Evolutionary conservation across 2,888 invertebrate species (phyloP), one percentile per base, ranked within the genome.

Genomic region (Chloromyia formosa): DNA sequence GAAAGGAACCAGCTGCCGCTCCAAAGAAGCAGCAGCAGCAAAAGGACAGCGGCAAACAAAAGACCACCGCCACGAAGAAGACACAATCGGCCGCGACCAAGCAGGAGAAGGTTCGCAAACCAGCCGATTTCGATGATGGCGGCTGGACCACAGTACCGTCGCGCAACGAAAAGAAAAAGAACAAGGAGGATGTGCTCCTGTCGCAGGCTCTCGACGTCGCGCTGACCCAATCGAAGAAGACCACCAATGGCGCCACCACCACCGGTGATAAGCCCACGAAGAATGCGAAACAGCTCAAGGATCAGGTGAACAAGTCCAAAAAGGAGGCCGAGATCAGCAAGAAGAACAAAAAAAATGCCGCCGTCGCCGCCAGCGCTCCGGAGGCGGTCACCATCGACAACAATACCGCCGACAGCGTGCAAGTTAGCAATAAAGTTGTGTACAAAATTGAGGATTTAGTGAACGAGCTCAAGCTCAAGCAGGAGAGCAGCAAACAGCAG

Each of bases 131-230:
- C 14, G 72, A 72, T 23, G 72, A 72, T 20, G 60, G 72, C 23
- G 72, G 56, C 18, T 72, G 72, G 72, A 60, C 61, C 12, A 72
- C 58, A 12, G 72, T 72, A 2, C 72, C 12, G 12, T 72, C 72
- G 3, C 72, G 72, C 16, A 72, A 58, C 22, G 72, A 72, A n/a
- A 72, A 72, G 60, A 72, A 72, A 12, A 72, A 72, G 61, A 61
- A 72, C n/a, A 9, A 60, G 42, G 72, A 72, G 14, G 72, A 58
- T 10, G 10, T 60, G 61, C 10, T 60, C 1, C 14, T 61, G 20
- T 20, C 60, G 23, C 60, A 58, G n/a, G 45, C 18, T 14, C 42
- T 60, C n/a, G 49, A 60, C 22, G 0, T 49, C 3, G 61, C 45
- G 7, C 10, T 56, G 22, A 1, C 27, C 5, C 27, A 53, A 22